Conservation (phyloP, 1,140 invertebrate genomes). For the Globodera ellingtonae region DNA sequence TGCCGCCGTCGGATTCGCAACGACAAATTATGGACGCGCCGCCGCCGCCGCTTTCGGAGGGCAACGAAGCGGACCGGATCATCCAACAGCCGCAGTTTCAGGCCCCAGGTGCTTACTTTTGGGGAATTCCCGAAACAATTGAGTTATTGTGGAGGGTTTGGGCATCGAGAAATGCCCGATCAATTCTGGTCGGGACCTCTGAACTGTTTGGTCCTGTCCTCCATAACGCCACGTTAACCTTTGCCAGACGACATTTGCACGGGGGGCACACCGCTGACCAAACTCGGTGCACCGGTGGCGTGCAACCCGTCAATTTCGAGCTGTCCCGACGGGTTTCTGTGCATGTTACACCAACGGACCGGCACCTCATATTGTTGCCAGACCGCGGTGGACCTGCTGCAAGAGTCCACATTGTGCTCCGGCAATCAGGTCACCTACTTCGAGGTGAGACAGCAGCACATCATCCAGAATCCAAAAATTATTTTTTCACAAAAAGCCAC, state of each 20-base stretch:
- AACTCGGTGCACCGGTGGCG: constrained; percentile 58
- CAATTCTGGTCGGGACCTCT: too few species aligned
- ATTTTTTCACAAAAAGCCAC: constrained; percentile 28
- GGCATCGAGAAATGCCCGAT: neutral
- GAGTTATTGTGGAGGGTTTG: neutral
- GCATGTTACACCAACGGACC: constrained; percentile 60
- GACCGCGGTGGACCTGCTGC: constrained; percentile 28
- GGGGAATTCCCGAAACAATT: neutral
- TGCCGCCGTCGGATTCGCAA: neutral
- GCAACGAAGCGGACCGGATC: constrained; percentile 25
- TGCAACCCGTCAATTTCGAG: constrained; percentile 63
- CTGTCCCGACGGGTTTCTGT: constrained; percentile 63
- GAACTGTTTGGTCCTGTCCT: too few species aligned
- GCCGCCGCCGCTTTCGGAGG: neutral
- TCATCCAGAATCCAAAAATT: constrained; percentile 17
- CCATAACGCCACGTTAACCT: too few species aligned
- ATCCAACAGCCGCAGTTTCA: constrained; percentile 57
- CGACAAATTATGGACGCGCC: constrained; percentile 8
- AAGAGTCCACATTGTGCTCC: constrained; percentile 42
- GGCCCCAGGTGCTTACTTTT: constrained; percentile 50
- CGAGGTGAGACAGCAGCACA: constrained; percentile 37
- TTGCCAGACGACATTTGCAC: constrained; percentile 58
- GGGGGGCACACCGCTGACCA: constrained; percentile 62
- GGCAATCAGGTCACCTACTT: constrained; percentile 58
- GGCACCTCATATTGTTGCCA: constrained; percentile 65